phyloP scores from a whole-genome alignment of 2,888 invertebrate species.

The Tenodera sinensis region DNA sequence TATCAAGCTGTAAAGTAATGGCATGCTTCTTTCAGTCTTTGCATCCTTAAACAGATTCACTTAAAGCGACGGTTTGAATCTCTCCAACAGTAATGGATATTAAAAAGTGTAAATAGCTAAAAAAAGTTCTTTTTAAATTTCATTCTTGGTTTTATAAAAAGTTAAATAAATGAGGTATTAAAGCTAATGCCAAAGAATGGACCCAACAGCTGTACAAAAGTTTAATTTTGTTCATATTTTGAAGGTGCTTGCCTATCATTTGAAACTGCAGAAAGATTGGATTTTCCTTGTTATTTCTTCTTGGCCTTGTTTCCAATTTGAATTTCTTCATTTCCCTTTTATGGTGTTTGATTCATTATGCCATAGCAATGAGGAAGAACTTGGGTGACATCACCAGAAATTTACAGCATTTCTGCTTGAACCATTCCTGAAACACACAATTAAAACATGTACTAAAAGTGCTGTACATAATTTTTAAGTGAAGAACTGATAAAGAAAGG shows the following conservation, averaged over 20 bases:
- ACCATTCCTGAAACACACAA: background rate
- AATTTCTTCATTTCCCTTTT: background rate
- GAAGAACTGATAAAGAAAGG: too few species aligned
- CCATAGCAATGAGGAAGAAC: background rate
- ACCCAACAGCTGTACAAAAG: background rate
- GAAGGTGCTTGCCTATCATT: background rate
- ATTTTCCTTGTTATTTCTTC: background rate
- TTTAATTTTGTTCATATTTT: background rate
- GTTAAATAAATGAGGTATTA: background rate
- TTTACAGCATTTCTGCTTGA: background rate
- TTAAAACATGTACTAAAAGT: background rate
- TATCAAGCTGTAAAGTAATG: background rate
- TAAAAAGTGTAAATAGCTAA: background rate
- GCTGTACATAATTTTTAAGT: too few species aligned
- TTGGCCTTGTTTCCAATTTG: background rate
- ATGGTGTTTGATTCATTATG: background rate
- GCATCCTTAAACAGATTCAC: background rate
- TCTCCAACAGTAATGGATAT: background rate
- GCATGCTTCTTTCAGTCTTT: background rate
- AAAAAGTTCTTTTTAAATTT: background rate
- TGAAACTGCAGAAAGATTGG: background rate
- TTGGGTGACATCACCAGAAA: background rate
- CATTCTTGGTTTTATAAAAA: background rate
- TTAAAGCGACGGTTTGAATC: background rate
- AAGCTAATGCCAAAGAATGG: background rate